These are phyloP conservation scores for Pristionchus arcanus DNA, from an alignment of 2,888 invertebrate species.

Conservation along the genomic window DNA sequence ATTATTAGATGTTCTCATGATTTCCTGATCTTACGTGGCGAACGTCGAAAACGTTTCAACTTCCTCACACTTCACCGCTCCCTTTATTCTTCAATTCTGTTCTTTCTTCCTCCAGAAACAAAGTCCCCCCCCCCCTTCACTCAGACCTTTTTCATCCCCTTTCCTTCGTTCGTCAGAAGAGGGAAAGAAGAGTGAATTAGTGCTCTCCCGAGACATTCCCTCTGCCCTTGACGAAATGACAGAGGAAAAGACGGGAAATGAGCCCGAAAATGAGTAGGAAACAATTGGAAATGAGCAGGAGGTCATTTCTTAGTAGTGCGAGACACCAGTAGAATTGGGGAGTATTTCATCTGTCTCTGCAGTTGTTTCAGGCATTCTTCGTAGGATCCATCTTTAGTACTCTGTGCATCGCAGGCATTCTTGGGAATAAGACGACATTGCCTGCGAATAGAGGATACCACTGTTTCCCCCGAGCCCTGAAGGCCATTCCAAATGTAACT, in stretches of 20 bases:
- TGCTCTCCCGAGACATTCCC: slow-evolving; percentile 27
- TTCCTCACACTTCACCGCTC: neutral
- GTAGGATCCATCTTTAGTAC: neutral
- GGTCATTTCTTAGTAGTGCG: neutral
- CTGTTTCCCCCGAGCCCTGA: no score
- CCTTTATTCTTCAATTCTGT: neutral
- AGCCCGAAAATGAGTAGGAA: slow-evolving; percentile 44
- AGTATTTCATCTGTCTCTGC: no score
- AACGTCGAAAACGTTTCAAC: neutral
- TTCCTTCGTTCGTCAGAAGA: neutral
- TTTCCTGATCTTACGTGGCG: neutral
- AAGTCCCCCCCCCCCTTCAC: neutral
- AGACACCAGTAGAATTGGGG: neutral
- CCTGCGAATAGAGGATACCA: no score
- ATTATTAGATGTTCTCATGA: no score
- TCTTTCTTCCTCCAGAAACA: slow-evolving; percentile 14
- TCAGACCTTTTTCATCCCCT: slow-evolving; percentile 14
- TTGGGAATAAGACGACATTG: neutral
- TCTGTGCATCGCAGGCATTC: neutral
- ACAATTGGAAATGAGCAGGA: neutral
- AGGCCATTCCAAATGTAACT: neutral
- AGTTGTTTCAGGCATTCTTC: no score
- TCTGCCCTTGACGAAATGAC: slow-evolving; percentile 29
- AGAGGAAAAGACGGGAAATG: slow-evolving; percentile 21
- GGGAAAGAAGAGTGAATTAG: slow-evolving; percentile 25